phyloP scores from a whole-genome alignment of 2,797 vertebrate species.

The Melanotaenia boesemani region DNA sequence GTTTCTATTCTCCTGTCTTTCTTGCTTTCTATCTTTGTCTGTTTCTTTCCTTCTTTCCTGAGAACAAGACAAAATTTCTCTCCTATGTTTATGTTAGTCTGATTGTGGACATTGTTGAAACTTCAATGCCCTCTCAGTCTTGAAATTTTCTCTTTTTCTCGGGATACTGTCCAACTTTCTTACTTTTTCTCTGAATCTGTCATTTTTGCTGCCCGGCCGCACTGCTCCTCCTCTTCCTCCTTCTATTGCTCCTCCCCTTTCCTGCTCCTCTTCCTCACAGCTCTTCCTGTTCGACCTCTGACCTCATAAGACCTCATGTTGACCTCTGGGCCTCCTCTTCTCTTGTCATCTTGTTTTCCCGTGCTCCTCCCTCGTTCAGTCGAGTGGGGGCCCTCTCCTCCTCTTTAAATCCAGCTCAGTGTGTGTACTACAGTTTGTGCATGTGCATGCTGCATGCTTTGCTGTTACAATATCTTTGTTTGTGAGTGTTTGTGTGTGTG shows the following conservation, averaged over 20 bases:
- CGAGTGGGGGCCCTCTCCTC: constrained; percentile 75
- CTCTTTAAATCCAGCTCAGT: constrained; percentile 78
- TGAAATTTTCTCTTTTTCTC: constrained; percentile 66
- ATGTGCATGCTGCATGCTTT: constrained; percentile 73
- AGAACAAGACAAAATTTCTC: constrained; percentile 69
- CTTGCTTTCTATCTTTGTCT: constrained; percentile 53
- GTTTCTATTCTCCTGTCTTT: constrained; percentile 68
- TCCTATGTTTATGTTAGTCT: neutral
- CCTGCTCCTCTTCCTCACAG: constrained; percentile 83
- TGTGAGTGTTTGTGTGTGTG: constrained; percentile 19
- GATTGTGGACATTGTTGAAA: constrained; percentile 30
- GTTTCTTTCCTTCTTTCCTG: constrained; percentile 60
- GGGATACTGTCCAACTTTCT: constrained; percentile 65
- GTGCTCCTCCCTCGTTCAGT: constrained; percentile 75
- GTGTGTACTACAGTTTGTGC: constrained; percentile 76
- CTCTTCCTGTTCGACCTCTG: constrained; percentile 89
- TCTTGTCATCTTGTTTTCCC: constrained; percentile 81
- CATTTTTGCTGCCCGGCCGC: constrained; percentile 83
- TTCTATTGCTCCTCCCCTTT: constrained; percentile 34
- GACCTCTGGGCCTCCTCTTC: constrained; percentile 87
- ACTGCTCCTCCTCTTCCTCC: constrained; percentile 67
- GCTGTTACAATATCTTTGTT: constrained; percentile 47
- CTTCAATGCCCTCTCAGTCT: constrained; percentile 12
- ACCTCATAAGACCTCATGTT: constrained; percentile 89
- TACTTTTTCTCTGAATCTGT: constrained; percentile 70